phyloP scores from a whole-genome alignment of 2,797 vertebrate genomes.

The Tapera naevia region DNA sequence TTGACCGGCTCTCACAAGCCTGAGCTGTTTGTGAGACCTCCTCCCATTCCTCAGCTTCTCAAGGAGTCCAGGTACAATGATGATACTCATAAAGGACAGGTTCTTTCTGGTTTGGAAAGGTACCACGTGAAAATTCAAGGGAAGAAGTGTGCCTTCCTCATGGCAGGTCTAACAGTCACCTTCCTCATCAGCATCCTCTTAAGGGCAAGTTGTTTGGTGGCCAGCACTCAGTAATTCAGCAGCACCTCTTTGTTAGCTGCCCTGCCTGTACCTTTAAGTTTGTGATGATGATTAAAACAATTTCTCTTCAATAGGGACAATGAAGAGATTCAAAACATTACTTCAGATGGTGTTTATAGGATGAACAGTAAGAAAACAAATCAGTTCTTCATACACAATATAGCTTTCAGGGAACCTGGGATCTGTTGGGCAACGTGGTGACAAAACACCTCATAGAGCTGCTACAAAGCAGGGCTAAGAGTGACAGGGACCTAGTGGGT shows the following conservation, averaged over 20 bases:
- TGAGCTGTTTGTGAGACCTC: background rate
- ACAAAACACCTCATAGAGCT: background rate
- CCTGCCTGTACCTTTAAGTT: background rate
- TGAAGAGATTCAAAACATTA: background rate
- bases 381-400: background rate
- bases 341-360: background rate
- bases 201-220: background rate
- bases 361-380: background rate
- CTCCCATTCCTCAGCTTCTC: background rate
- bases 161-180: background rate
- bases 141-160: background rate
- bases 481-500: background rate
- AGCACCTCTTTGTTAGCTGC: background rate
- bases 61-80: background rate
- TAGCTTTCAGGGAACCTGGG: background rate
- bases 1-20: background rate
- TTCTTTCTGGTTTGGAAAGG: background rate
- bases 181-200: background rate
- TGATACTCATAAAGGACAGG: background rate
- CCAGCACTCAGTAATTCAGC: background rate
- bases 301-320: background rate
- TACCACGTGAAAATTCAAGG: background rate
- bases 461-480: background rate
- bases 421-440: background rate
- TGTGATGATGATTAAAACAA: background rate